Evolutionary conservation across 2,888 invertebrate species (phyloP).

Genomic region (Uloborus plumipes): DNA sequence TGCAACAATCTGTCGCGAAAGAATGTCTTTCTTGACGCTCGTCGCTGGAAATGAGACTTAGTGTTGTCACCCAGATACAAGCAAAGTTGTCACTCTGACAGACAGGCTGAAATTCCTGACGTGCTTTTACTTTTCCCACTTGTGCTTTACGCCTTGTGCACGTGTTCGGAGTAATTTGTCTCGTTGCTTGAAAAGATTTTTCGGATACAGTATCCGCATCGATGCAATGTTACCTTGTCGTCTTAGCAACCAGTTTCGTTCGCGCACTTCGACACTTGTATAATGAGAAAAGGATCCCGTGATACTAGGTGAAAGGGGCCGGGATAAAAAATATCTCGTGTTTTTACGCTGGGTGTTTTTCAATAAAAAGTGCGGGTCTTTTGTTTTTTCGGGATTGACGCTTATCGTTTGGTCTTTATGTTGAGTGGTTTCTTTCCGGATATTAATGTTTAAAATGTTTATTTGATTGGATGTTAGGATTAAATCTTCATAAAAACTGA

Average conservation of each 20-base stretch:
- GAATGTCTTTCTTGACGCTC: conserved; percentile 31
- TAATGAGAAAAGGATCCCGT: conserved; percentile 37
- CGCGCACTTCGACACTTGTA: conserved; percentile 34
- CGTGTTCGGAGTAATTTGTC: conserved; percentile 47
- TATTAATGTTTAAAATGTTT: too few relatives aligned
- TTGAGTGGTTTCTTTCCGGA: too few relatives aligned
- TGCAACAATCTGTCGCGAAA: conserved; percentile 26
- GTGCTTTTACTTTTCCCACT: conserved; percentile 58
- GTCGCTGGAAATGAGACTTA: conserved; percentile 48
- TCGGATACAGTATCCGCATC: conserved; percentile 19
- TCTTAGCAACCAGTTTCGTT: conserved; percentile 38
- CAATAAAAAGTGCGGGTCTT: too few relatives aligned
- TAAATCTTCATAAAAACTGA: too few relatives aligned
- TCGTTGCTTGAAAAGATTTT: conserved; percentile 37
- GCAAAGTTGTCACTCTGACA: conserved; percentile 42
- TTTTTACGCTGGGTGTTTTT: too few relatives aligned
- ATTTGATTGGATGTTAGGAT: too few relatives aligned
- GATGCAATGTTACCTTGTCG: conserved; percentile 18
- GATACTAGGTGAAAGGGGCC: conserved; percentile 17
- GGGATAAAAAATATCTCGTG: conserved; percentile 17
- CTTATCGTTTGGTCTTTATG: too few relatives aligned
- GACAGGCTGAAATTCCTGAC: conserved; percentile 48
- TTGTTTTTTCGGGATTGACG: too few relatives aligned
- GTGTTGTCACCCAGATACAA: conserved; percentile 27
- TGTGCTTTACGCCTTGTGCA: conserved; percentile 39